Conservation (phyloP, 2,888 invertebrate genomes). For the Ichneumoninae sp. region DNA sequence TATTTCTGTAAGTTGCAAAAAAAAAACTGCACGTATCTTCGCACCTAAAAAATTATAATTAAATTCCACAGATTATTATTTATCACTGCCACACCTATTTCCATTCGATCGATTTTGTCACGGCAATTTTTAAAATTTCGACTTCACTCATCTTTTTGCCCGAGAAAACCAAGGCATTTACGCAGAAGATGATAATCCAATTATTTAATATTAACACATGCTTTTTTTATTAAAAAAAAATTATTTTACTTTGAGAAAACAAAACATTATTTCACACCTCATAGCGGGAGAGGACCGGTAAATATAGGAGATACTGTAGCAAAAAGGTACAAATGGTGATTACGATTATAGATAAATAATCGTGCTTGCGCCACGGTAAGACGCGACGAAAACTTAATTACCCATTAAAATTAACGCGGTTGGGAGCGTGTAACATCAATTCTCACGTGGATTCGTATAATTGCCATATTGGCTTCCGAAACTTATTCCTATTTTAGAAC, state of each 20-base stretch:
- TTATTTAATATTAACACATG: not conserved
- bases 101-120: not conserved
- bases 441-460: not conserved
- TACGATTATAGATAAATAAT: constrained; percentile 62
- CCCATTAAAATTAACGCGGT: constrained; percentile 63
- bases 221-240: not conserved
- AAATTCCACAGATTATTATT: not conserved
- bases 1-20: not conserved
- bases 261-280: not conserved
- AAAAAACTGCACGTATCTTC: not conserved
- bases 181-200: not conserved
- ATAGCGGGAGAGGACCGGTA: not conserved
- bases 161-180: not conserved
- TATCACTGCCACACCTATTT: not conserved
- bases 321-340: constrained; percentile 74
- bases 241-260: not conserved
- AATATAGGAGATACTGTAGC: constrained; percentile 61
- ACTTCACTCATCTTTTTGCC: not conserved
- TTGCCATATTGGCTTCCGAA: constrained; percentile 28
- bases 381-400: constrained; percentile 45
- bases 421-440: constrained; percentile 16
- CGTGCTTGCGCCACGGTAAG: constrained; percentile 62
- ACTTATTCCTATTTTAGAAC: not conserved
- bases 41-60: not conserved
- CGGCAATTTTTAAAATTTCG: not conserved